Evolutionary conservation across 92 coral and sea anemone species (phyloP), one percentile per base, ranked within the genome.

Genomic region (Plumapathes pennacea): DNA sequence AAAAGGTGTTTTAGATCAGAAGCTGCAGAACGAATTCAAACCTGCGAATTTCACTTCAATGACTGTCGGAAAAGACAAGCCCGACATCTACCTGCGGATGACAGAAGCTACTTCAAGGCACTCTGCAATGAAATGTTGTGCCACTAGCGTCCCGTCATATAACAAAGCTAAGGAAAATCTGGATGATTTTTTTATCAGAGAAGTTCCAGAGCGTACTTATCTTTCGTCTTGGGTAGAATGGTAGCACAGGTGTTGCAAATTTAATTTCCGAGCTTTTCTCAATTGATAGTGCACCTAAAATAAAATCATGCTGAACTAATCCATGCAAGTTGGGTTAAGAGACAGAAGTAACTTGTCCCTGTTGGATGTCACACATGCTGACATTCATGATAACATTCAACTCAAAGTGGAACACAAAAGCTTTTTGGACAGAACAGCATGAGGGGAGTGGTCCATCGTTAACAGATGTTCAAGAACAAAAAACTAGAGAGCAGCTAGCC

Each of bases 11-110:
- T 55, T 42, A 69, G 80, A 19, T 39, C 43, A 21, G 44, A 36
- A 22, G 71, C 67, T n/a, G 24, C 32, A 63, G 42, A 60, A 63
- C 3, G 68, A 60, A 24, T 37, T 80, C 32, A 80, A 45, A 43
- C 86, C 29, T 80, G 81, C 54, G 69, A 71, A 54, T 80, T 71
- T 42, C 74, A 63, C 59, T 80, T 80, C 39, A 63, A 72, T 57
- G 74, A 71, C 32, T 80, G 75, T 38, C 39, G 71, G 38, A 77
- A 77, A 36, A 54, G 65, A 37, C 84, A 77, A 55, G 77, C 77
- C 19, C 49, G 71, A 31, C 65, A 65, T 53, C 50, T 76, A 36
- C 59, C 38, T 22, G 57, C 57, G n/a, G 69, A 51, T 31, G 72
- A 25, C 26, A 62, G 71, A 62, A 8, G 25, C 19, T 50, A 66